Evolutionary conservation across 2,888 invertebrate species (phyloP).

Genomic region (Pyrocoelia pectoralis): DNA sequence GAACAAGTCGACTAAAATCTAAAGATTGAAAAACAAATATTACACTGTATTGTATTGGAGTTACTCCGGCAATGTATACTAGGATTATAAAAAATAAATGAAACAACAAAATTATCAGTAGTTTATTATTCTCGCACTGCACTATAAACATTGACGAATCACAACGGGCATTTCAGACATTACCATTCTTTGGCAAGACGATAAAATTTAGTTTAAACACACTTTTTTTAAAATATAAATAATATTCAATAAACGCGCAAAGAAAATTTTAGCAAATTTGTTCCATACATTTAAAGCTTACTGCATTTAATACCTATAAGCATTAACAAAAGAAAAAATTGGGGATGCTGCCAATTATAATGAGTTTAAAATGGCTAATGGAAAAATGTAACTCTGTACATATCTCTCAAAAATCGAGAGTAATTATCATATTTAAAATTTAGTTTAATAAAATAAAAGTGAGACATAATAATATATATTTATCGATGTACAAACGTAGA

Average conservation of each 20-base stretch:
- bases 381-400: neutral
- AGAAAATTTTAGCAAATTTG: neutral
- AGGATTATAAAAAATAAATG: neutral
- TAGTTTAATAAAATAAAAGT: neutral
- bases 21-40: too few relatives aligned
- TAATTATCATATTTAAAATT: conserved; percentile 20
- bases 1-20: neutral
- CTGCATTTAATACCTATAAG: neutral
- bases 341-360: neutral
- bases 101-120: neutral
- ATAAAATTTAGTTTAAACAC: neutral
- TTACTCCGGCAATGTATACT: neutral
- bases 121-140: neutral
- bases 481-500: too few relatives aligned
- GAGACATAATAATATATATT: too few relatives aligned
- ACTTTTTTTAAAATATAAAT: neutral
- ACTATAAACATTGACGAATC: neutral
- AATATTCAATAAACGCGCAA: neutral
- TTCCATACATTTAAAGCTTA: conserved; percentile 1
- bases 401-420: conserved; percentile 11
- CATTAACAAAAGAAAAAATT: neutral
- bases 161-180: conserved; percentile 1
- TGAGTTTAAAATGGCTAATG: neutral
- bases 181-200: neutral
- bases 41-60: neutral